A percentile compares a stretch with the other conserved stretches of the same genome.
phyloP scores from a whole-genome alignment of 2,888 invertebrate species.

The Pandemis heparana region DNA sequence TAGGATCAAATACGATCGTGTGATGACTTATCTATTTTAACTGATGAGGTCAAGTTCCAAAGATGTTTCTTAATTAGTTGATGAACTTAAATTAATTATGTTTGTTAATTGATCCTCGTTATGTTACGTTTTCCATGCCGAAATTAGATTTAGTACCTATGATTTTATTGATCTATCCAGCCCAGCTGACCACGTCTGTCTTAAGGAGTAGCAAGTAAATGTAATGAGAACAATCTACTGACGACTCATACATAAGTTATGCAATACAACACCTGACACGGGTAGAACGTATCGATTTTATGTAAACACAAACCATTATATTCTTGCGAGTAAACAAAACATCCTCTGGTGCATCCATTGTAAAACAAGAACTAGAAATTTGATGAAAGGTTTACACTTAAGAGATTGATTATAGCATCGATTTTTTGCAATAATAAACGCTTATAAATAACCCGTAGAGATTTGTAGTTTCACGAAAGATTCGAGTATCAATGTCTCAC shows the following conservation, averaged over 20 bases:
- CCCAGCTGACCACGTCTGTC: conserved; percentile 12
- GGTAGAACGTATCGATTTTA: conserved; percentile 63
- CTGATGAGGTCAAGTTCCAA: not conserved
- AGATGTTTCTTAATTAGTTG: not conserved
- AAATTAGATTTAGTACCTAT: not conserved
- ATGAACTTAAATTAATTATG: not conserved
- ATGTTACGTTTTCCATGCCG: not conserved
- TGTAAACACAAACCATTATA: conserved; percentile 65
- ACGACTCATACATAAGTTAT: conserved; percentile 49
- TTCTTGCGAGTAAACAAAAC: conserved; percentile 40
- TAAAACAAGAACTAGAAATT: not conserved
- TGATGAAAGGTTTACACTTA: not conserved
- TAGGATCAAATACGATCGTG: not conserved
- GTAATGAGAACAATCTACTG: conserved; percentile 36
- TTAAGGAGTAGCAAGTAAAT: conserved; percentile 37
- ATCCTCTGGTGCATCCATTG: conserved; percentile 27
- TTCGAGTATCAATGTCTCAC: not conserved
- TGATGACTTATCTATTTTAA: not conserved
- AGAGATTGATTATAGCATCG: not conserved
- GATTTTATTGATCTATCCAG: not conserved
- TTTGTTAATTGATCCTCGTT: not conserved
- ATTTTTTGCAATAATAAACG: not conserved
- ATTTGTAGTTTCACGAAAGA: not conserved
- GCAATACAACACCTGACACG: conserved; percentile 69
- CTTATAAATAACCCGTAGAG: not conserved